Conservation (phyloP, 1,140 invertebrate species). For the Rhysida immarginata region DNA sequence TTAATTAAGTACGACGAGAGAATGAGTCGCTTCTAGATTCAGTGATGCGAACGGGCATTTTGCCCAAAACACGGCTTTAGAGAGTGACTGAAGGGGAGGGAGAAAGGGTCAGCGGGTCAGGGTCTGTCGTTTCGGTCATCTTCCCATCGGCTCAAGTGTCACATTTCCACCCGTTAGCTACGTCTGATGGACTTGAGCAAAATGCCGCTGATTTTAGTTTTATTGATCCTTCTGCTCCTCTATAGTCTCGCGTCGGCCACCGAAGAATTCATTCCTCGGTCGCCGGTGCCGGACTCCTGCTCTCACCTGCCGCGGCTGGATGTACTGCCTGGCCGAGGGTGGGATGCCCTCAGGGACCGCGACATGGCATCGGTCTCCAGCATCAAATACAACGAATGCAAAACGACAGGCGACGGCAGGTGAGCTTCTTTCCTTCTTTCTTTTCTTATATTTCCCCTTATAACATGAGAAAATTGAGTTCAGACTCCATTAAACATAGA, state of each 20-base stretch:
- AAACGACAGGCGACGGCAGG: constrained; percentile 21
- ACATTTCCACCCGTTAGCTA: no score
- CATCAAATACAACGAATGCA: constrained; percentile 19
- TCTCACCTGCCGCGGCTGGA: constrained; percentile 9
- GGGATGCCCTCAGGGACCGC: constrained; percentile 22
- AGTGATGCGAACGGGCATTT: neutral
- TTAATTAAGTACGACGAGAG: no score
- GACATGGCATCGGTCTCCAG: constrained; percentile 17
- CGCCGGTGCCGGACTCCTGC: neutral
- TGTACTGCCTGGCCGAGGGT: constrained; percentile 22
- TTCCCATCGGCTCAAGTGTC: no score
- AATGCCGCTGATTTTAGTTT: no score
- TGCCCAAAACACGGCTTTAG: neutral
- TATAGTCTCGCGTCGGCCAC: no score
- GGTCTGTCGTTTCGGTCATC: neutral
- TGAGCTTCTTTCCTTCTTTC: no score
- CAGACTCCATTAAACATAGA: no score
- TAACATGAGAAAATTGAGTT: no score
- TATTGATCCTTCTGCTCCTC: no score
- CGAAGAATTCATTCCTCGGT: neutral
- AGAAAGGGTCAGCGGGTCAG: neutral
- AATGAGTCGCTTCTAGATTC: neutral
- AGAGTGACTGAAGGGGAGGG: neutral
- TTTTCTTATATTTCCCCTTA: no score
- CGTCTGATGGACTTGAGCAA: no score